phyloP scores from a whole-genome alignment of 1,140 invertebrate genomes.

The Chironomus striatipennis region DNA sequence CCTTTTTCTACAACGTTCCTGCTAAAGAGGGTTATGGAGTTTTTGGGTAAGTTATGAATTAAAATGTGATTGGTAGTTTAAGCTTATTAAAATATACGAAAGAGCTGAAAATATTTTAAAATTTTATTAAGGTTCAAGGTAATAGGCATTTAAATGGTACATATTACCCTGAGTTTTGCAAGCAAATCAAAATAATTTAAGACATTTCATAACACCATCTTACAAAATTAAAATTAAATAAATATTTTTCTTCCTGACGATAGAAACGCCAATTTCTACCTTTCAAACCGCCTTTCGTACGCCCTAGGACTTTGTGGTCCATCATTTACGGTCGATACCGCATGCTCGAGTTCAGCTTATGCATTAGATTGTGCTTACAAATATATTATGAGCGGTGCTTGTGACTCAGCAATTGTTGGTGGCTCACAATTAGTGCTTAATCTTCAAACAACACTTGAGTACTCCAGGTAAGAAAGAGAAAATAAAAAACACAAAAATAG shows the following conservation, averaged over 20 bases:
- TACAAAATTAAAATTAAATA: not conserved
- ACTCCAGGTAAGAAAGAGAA: constrained; percentile 43
- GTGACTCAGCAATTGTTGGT: constrained; percentile 82
- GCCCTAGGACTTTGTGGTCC: constrained; percentile 65
- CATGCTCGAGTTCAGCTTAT: constrained; percentile 81
- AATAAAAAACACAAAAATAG: not conserved
- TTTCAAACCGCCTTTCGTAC: constrained; percentile 71
- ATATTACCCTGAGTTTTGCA: too few relatives aligned
- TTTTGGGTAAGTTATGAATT: not conserved
- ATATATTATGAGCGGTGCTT: constrained; percentile 69
- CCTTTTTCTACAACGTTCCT: not conserved
- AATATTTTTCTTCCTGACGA: not conserved
- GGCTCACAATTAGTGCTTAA: constrained; percentile 71
- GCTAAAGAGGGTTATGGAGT: not conserved
- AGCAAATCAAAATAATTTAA: too few relatives aligned
- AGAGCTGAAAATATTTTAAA: too few relatives aligned
- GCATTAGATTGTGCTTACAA: constrained; percentile 73
- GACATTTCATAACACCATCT: not conserved
- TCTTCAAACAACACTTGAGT: constrained; percentile 74
- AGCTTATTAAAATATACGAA: too few relatives aligned
- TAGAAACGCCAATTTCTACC: constrained; percentile 26
- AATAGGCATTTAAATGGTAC: too few relatives aligned
- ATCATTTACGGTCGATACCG: constrained; percentile 83
- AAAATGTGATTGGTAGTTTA: too few relatives aligned
- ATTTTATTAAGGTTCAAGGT: too few relatives aligned